Evolutionary conservation across 2,888 invertebrate species (phyloP), one percentile per base, ranked within the genome.

Genomic region (Patella caerulea): DNA sequence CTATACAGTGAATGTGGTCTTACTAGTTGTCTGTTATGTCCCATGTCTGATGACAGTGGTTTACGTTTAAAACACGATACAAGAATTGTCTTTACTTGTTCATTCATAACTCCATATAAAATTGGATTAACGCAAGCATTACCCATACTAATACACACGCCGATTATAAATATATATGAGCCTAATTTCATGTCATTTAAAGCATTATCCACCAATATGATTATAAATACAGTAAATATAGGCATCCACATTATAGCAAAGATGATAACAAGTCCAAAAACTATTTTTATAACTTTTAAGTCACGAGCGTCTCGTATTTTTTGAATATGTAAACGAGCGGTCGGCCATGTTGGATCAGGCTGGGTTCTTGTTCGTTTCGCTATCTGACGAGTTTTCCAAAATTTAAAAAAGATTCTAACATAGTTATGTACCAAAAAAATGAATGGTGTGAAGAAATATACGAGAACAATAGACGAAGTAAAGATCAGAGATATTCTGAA

Each of bases 121-220:
- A 88, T 82, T 2, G 88, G 88, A 76, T 88, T 88, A 4, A 88
- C 81, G 53, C 84, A 84, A 11, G 86, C 83, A 78, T 88, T 88
- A 9, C 79, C 74, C 45, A 85, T 81, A 3, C 86, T 83, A n/a
- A 86, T 54, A 65, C 81, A 80, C 24, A 84, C 34, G 9, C 85
- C 76, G 29, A 80, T 83, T 9, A 88, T 75, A 19, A 88, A 78
- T 7, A 81, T 79, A 34, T 83, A 80, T 3, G 88, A 87, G 3
- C 84, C 81, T 53, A 87, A 76, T 45, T 76, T 74, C 77, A 83
- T 83, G 0, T 77, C 75, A 11, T 82, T 78, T 0, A 59, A 70
- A 24, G 78, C 71, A 0, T 83, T 84, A 72, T 88, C 87, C 17
- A 79, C 72, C 53, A 83, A 81, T 24, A 88, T 84, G n/a, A 84